Conservation (phyloP, 2,113 vertebrate species). For the Notothenia coriiceps region DNA sequence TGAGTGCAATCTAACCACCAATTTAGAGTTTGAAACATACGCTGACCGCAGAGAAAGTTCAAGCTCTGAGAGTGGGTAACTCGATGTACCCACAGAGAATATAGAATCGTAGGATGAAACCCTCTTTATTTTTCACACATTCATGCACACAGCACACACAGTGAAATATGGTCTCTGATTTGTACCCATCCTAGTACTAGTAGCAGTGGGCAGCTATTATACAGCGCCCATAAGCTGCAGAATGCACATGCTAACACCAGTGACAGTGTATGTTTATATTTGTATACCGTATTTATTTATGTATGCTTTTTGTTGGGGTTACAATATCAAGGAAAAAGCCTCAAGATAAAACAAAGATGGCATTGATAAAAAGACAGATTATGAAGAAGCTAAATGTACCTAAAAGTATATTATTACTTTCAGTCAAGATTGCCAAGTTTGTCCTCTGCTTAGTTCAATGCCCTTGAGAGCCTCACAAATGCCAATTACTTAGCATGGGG, state of each 20-base stretch:
- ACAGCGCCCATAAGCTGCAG: neutral
- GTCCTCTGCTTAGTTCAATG: conserved; percentile 1
- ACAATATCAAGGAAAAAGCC: neutral
- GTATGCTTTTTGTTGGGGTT: neutral
- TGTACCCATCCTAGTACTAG: too few species aligned
- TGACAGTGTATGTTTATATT: neutral
- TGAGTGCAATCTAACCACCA: conserved; percentile 43
- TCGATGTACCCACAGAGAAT: neutral
- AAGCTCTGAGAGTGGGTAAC: neutral
- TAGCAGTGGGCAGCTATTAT: too few species aligned
- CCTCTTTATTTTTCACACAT: too few species aligned
- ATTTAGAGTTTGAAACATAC: conserved; percentile 55
- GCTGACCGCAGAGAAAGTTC: conserved; percentile 53
- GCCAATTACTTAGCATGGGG: conserved; percentile 8
- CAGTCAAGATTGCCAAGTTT: neutral
- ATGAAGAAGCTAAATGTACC: neutral
- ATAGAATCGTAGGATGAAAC: too few species aligned
- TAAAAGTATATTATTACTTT: neutral
- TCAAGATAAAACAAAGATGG: neutral
- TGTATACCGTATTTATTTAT: too few species aligned
- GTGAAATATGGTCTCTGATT: too few species aligned
- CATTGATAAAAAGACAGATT: neutral
- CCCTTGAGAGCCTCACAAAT: neutral
- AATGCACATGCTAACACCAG: neutral
- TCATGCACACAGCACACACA: too few species aligned